Evolutionary conservation across 2,113 vertebrate genomes (phyloP), one percentile per base, ranked within the genome.

Genomic region (Dermatemys mawii): DNA sequence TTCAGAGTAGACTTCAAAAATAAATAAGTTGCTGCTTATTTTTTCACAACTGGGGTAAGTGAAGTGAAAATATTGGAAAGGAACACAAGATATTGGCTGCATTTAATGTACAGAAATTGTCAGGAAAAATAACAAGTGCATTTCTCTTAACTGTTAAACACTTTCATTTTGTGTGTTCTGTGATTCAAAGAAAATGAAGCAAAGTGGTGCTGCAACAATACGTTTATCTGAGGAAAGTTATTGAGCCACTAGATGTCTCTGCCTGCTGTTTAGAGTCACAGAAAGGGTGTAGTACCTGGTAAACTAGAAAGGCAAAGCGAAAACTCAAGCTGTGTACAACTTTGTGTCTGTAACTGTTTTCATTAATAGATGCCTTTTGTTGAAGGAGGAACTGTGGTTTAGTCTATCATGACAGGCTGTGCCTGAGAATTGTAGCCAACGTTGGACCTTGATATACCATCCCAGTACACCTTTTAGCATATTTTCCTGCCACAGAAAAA

Each of bases 171-270:
- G 11, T 21, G 80, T 16, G 5, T 35, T 46, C 41, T 46, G 38
- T 14, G 46, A 13, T 73, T 90, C 60, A 16, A 81, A 17, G 46
- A 8, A 3, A 55, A 7, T 13, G 5, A 12, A 0, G 44, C 9
- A 27, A n/a, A 3, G 5, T 48, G 27, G 1, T 27, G 76, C 6
- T 32, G 32, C 0, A 1, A 4, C 0, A 19, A 1, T 35, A 0
- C 24, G 1, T 81, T 91, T 48, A 3, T 91, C 75, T 92, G 96
- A 87, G 82, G 1, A 90, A 38, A 84, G 41, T 16, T 2, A 44
- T 89, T 29, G 13, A 81, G 89, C 94, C 97, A 44, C 97, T 96
- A 97, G 97, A 97, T 97, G 97, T 96, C 97, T 94, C 96, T 88
- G 90, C 93, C 46, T 46, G 78, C 53, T 93, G 93, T 89, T 14